These are phyloP conservation scores for Lepidonotus clava DNA, from an alignment of 2,888 invertebrate genomes.

Conservation along the genomic window DNA sequence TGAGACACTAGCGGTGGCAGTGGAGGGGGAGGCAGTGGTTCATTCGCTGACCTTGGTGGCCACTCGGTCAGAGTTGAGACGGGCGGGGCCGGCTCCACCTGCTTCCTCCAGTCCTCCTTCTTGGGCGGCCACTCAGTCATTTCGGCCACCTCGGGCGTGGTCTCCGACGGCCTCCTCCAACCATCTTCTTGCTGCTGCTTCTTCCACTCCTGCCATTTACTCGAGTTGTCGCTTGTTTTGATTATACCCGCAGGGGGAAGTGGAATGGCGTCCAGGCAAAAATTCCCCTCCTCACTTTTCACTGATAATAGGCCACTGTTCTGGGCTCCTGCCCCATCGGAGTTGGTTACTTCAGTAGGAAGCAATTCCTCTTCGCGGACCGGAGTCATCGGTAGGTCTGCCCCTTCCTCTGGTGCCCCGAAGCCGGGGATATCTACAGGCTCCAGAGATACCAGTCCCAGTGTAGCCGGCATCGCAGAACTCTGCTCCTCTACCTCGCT, in stretches of 20 bases:
- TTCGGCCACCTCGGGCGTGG: neutral
- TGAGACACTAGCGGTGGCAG: neutral
- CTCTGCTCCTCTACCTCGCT: neutral
- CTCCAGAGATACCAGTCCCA: constrained; percentile 1
- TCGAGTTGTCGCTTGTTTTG: neutral
- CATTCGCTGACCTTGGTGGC: neutral
- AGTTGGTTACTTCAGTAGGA: neutral
- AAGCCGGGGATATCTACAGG: constrained; percentile 1
- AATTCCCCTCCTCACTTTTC: neutral
- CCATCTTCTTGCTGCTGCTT: neutral
- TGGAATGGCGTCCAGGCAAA: constrained; percentile 50
- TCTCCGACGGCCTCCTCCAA: neutral
- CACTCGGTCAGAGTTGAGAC: constrained; percentile 21
- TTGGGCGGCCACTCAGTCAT: neutral
- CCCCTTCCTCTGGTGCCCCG: constrained; percentile 12
- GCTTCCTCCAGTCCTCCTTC: neutral
- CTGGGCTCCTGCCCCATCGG: too few species aligned
- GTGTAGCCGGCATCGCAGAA: neutral
- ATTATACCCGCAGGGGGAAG: constrained; percentile 37
- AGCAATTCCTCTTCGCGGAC: too few species aligned
- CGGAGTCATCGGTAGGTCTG: too few species aligned
- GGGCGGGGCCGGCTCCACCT: constrained; percentile 2
- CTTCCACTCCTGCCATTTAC: constrained; percentile 45
- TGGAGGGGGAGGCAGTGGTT: constrained; percentile 3
- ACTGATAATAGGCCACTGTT: neutral